A percentile compares a stretch with the other conserved stretches of the same genome.
phyloP scores from a whole-genome alignment of 2,113 vertebrate genomes.

The Austrofundulus limnaeus region DNA sequence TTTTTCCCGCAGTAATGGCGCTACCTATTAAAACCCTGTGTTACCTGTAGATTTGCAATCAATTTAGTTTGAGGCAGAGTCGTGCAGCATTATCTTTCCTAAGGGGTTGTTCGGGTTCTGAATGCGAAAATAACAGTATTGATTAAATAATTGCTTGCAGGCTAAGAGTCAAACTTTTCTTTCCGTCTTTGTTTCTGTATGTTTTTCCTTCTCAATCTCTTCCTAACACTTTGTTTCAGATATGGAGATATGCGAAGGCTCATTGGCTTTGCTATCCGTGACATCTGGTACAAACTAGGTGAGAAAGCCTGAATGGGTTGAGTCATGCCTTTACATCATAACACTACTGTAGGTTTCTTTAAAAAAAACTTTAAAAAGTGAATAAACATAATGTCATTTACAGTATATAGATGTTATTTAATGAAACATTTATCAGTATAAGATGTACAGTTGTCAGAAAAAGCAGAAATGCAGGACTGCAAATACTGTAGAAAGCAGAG shows the following conservation, averaged over 20 bases:
- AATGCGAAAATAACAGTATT: conserved; percentile 38
- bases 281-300: conserved; percentile 99
- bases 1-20: conserved; percentile 30
- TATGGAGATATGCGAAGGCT: conserved; percentile 95
- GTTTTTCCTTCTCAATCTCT: conserved; percentile 4
- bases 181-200: background rate
- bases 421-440: too few relatives aligned
- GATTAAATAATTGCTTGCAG: conserved; percentile 29
- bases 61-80: conserved; percentile 31
- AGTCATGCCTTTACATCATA: background rate
- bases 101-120: conserved; percentile 1
- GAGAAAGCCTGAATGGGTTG: conserved; percentile 48
- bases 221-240: conserved; percentile 50
- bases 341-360: background rate
- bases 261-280: conserved; percentile 94
- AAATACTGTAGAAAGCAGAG: background rate
- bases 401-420: too few relatives aligned
- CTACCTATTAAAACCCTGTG: conserved; percentile 35
- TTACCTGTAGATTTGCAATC: conserved; percentile 29
- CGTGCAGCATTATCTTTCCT: conserved; percentile 27
- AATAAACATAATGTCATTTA: too few relatives aligned
- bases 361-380: background rate
- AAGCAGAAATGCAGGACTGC: background rate
- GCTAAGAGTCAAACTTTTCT: conserved; percentile 4
- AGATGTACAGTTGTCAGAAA: too few relatives aligned